Conservation (phyloP, 2,888 invertebrate genomes). For the Ormia ochracea region DNA sequence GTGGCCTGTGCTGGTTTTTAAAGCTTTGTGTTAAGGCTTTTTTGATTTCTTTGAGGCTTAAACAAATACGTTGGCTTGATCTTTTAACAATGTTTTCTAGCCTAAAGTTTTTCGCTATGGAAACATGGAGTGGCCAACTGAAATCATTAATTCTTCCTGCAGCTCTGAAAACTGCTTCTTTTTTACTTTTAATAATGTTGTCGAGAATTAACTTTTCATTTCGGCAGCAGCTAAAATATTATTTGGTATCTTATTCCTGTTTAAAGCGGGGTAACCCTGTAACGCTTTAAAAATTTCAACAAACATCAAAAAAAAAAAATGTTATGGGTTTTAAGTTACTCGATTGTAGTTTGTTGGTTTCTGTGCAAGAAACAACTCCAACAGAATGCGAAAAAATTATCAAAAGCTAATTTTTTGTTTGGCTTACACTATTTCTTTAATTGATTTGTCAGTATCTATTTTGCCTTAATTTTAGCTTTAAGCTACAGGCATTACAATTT, state of each 20-base stretch:
- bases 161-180: neutral
- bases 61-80: conserved; percentile 58
- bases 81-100: conserved; percentile 33
- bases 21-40: neutral
- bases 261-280: neutral
- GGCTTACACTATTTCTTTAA: conserved; percentile 46
- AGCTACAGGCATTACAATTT: conserved; percentile 50
- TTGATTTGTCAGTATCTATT: conserved; percentile 62
- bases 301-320: conserved; percentile 30
- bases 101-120: conserved; percentile 19
- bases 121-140: conserved; percentile 11
- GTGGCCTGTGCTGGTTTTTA: conserved; percentile 28
- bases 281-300: conserved; percentile 16
- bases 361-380: neutral
- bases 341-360: conserved; percentile 49
- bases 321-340: conserved; percentile 53
- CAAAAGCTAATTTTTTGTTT: neutral
- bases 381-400: neutral
- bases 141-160: neutral
- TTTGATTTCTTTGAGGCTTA: conserved; percentile 30
- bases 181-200: neutral
- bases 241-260: neutral
- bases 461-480: conserved; percentile 53
- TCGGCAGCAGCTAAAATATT: no score
- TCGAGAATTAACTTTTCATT: no score